Conservation (phyloP, 1,140 invertebrate genomes). For the Bombus sibiricus region DNA sequence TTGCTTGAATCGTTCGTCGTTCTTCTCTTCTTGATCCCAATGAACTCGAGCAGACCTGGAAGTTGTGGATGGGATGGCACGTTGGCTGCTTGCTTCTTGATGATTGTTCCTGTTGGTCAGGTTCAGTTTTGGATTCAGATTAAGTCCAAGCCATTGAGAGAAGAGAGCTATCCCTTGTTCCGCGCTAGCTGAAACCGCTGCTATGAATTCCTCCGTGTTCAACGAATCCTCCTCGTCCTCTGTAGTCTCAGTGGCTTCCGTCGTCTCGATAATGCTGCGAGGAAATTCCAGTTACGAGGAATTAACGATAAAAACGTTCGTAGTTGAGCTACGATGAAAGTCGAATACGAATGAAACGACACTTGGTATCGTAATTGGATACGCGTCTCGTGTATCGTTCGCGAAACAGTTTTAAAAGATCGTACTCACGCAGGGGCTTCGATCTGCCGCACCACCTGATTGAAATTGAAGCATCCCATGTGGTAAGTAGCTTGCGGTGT, state of each 20-base stretch:
- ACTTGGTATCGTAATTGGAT: neutral
- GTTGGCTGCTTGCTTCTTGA: conserved; percentile 41
- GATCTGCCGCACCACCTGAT: conserved; percentile 79
- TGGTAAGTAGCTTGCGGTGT: conserved; percentile 81
- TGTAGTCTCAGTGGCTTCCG: conserved; percentile 61
- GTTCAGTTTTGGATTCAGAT: conserved; percentile 76
- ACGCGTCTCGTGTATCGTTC: neutral
- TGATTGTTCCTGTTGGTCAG: conserved; percentile 60
- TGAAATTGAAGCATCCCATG: conserved; percentile 83
- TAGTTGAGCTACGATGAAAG: neutral
- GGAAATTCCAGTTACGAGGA: neutral
- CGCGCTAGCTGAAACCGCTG: conserved; percentile 82
- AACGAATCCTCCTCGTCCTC: conserved; percentile 77
- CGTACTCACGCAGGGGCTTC: conserved; percentile 74
- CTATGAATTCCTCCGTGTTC: conserved; percentile 81
- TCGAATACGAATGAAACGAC: neutral
- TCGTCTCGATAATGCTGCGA: conserved; percentile 55
- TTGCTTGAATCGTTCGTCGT: conserved; percentile 80
- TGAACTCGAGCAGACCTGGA: conserved; percentile 67
- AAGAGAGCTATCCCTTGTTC: conserved; percentile 83
- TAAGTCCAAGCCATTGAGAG: conserved; percentile 81
- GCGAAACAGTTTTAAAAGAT: neutral
- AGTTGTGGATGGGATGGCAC: conserved; percentile 18
- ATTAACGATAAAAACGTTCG: neutral
- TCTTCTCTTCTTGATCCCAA: conserved; percentile 69